Conservation (phyloP, 2,113 vertebrate species). For the Narcine bancroftii region DNA sequence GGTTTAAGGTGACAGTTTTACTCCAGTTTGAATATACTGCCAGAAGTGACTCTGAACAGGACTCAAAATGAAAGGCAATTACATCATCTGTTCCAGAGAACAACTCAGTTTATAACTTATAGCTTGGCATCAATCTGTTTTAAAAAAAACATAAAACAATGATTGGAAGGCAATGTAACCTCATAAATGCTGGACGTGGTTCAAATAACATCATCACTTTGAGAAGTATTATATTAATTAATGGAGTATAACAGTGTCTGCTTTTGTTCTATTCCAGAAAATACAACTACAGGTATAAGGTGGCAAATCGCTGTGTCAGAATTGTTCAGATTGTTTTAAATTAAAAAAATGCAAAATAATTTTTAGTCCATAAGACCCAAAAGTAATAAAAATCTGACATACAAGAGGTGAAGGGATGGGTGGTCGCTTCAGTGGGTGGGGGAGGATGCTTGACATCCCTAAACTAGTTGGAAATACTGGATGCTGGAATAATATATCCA, state of each 20-base stretch:
- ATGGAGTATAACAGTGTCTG: background rate
- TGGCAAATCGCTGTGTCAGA: background rate
- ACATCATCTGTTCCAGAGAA: background rate
- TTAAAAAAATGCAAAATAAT: no score
- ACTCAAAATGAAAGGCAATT: background rate
- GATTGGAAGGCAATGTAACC: background rate
- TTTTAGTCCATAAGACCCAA: no score
- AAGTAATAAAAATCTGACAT: no score
- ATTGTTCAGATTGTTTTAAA: no score
- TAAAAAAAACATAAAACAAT: background rate
- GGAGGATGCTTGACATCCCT: no score
- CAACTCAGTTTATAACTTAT: background rate
- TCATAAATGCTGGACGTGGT: background rate
- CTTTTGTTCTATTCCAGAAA: background rate
- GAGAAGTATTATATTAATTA: background rate
- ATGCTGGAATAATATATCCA: no score
- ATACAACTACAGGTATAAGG: background rate
- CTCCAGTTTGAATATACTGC: background rate
- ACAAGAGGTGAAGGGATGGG: no score
- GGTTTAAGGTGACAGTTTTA: background rate
- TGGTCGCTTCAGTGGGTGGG: no score
- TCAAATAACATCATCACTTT: background rate
- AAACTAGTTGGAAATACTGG: no score
- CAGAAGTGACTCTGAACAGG: background rate
- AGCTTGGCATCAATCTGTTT: background rate